Percentiles rank a stretch among this genome's conserved stretches.
phyloP scores from a whole-genome alignment of 2,113 vertebrate species.

The Turnix velox region DNA sequence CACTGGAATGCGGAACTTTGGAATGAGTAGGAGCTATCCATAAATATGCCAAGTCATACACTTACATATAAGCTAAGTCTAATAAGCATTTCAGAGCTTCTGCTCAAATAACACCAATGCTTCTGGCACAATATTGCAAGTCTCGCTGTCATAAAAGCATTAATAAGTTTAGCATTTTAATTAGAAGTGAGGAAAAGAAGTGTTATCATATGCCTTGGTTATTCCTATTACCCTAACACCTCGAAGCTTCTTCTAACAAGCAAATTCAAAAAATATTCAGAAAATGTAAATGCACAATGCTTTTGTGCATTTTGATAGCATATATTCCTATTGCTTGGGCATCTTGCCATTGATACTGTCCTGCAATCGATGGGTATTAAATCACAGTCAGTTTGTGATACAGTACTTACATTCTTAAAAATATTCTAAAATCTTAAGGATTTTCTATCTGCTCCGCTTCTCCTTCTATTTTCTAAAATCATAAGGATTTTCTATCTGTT shows the following conservation, averaged over 20 bases:
- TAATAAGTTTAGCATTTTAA: background rate
- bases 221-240: background rate
- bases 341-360: background rate
- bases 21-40: slow-evolving; percentile 5
- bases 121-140: background rate
- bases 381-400: background rate
- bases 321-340: background rate
- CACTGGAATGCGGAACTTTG: background rate
- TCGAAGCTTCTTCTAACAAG: background rate
- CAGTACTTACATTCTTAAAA: background rate
- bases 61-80: background rate
- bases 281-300: background rate
- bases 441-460: background rate
- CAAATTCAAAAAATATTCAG: background rate
- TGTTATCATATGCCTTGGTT: background rate
- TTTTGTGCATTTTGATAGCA: background rate
- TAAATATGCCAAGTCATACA: background rate
- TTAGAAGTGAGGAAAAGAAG: background rate
- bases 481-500: background rate
- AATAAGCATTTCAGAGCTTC: background rate
- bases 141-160: background rate
- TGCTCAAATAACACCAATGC: slow-evolving; percentile 22
- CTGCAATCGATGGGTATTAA: background rate
- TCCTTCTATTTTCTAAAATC: background rate
- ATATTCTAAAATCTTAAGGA: background rate